Conservation (phyloP, 1,140 invertebrate species). For the Asbolus verrucosus region DNA sequence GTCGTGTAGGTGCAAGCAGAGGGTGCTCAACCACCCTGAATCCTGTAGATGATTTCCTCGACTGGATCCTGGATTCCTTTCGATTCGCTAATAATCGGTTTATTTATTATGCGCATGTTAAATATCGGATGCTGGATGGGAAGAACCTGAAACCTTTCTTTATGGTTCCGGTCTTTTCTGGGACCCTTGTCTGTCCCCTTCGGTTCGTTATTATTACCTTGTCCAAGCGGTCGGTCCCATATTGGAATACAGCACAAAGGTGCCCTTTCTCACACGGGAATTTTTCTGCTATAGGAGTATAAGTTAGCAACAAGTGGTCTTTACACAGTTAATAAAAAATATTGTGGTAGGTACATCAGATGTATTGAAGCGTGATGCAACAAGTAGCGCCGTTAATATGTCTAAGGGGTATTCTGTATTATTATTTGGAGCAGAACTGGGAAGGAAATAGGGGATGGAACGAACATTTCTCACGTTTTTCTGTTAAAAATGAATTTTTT, state of each 20-base stretch:
- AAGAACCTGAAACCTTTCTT: constrained; percentile 28
- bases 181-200: constrained; percentile 36
- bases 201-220: constrained; percentile 19
- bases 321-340: constrained; percentile 17
- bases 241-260: constrained; percentile 30
- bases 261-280: constrained; percentile 34
- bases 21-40: constrained; percentile 50
- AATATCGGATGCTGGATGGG: constrained; percentile 30
- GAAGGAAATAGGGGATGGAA: constrained; percentile 31
- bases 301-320: constrained; percentile 11
- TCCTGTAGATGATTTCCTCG: constrained; percentile 46
- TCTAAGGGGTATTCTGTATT: constrained; percentile 21
- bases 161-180: constrained; percentile 32
- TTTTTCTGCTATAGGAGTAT: not conserved
- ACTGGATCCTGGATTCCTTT: constrained; percentile 7
- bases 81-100: constrained; percentile 22
- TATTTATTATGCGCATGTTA: constrained; percentile 11
- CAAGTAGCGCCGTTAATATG: constrained; percentile 7
- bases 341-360: constrained; percentile 1
- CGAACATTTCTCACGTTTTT: constrained; percentile 7
- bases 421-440: constrained; percentile 14
- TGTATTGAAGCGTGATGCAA: constrained; percentile 1
- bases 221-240: constrained; percentile 21
- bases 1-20: constrained; percentile 8
- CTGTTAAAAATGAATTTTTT: constrained; percentile 14